Percentiles rank a stretch among this genome's conserved stretches.
Conservation (phyloP, 2,888 invertebrate genomes). For the Margaritifera margaritifera region DNA sequence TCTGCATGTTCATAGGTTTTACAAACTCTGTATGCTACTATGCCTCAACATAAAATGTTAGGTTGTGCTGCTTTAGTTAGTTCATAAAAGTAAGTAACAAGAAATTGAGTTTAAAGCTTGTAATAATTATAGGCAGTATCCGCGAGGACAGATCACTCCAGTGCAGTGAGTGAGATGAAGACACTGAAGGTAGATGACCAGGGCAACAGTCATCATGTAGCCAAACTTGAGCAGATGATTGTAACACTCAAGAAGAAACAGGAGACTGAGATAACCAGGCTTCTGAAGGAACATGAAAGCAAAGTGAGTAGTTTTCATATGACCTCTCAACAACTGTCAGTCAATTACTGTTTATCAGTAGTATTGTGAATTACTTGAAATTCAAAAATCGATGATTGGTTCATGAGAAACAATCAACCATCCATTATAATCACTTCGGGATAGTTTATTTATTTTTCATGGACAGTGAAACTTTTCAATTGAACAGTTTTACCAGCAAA, state of each 20-base stretch:
- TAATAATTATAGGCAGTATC: constrained; percentile 45
- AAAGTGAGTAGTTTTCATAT: constrained; percentile 33
- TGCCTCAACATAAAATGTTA: too few species aligned
- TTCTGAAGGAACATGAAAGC: constrained; percentile 51
- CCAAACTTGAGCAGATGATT: constrained; percentile 47
- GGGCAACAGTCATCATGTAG: constrained; percentile 45
- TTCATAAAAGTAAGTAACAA: too few species aligned
- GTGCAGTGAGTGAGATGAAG: constrained; percentile 42
- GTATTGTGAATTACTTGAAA: too few species aligned
- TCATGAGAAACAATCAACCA: not conserved
- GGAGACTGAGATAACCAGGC: constrained; percentile 42
- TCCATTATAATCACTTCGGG: not conserved
- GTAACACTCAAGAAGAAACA: constrained; percentile 41
- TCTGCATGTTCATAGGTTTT: too few species aligned
- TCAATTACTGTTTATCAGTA: not conserved
- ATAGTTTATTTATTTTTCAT: not conserved
- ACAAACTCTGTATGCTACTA: too few species aligned
- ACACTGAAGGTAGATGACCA: constrained; percentile 42
- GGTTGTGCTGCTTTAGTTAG: too few species aligned
- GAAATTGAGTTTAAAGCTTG: too few species aligned
- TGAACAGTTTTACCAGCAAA: too few species aligned
- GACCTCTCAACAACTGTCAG: not conserved
- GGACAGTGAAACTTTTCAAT: too few species aligned
- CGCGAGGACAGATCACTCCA: constrained; percentile 46
- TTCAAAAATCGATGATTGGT: not conserved